Base-by-base conservation (phyloP, 2,797 vertebrate species). In the Spea hammondii region DNA sequence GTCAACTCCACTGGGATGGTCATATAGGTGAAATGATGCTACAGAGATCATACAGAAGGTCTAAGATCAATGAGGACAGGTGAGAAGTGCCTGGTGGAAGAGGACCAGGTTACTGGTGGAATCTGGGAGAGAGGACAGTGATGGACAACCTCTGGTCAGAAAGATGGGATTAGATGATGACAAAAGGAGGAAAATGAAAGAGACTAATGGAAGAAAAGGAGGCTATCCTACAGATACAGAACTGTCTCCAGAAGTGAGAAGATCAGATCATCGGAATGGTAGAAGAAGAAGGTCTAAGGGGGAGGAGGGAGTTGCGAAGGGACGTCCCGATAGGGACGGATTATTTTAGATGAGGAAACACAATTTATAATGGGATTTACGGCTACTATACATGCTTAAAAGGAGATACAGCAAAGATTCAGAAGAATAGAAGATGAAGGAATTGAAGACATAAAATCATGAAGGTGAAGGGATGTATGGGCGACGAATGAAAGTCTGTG, bases 101-200 rank as follows among this genome's bases (percentile, higher is more conserved):
- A 50, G 9, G 44, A 47, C 5, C 59, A 17, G 14, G 59, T 14
- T 62, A n/a, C 32, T 62, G 59, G n/a, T 62, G 59, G 59, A 17
- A 62, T 32, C 59, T 32, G 55, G 46, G 45, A 17, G 14, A 17
- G 3, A 62, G 12, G n/a, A 8, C 17, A 72, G 46, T 47, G 47
- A 32, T 47, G 71, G 60, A 53, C 59, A 62, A 62, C 59, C 32
- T 17, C 59, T 62, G 59, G 59, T 62, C n/a, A n/a, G 5, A 46
- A 48, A 50, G 2, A 45, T 14, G 14, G 72, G 9, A 47, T 47
- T n/a, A 62, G 45, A 73, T 5, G 4, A 47, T 11, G 48, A 64
- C 9, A 32, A 12, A 51, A 50, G 17, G 10, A 62, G 47, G n/a
- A 13, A 51, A 32, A 0, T 17, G 14, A 12, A 17, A 45, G 12